Percentiles rank a stretch among this genome's conserved stretches.
Evolutionary conservation across 2,797 vertebrate genomes (phyloP).

Genomic region (Malacoctenus gilli): DNA sequence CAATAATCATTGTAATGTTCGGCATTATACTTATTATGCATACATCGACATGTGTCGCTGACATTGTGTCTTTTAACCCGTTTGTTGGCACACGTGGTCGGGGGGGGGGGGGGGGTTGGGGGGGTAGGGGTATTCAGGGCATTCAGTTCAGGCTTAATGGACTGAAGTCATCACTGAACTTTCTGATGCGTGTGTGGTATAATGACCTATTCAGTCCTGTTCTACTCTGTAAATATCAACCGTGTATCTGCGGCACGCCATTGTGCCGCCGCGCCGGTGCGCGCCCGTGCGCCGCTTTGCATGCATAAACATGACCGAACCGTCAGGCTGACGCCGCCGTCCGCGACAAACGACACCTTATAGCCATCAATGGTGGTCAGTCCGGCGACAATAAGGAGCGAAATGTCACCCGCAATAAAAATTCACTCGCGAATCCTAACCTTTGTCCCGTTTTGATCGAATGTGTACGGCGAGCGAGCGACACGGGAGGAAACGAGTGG

Average conservation of each 20-base stretch:
- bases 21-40: slow-evolving; percentile 33
- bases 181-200: slow-evolving; percentile 60
- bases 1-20: background rate
- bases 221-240: slow-evolving; percentile 75
- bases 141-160: slow-evolving; percentile 49
- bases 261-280: slow-evolving; percentile 73
- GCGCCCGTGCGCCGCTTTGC: slow-evolving; percentile 61
- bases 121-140: slow-evolving; percentile 53
- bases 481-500: background rate
- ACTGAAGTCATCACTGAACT: slow-evolving; percentile 72
- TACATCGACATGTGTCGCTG: slow-evolving; percentile 45
- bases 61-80: slow-evolving; percentile 61
- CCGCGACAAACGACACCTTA: slow-evolving; percentile 52
- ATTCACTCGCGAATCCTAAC: slow-evolving; percentile 1
- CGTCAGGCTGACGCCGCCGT: slow-evolving; percentile 39
- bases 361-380: slow-evolving; percentile 38
- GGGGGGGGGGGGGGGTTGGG: no score
- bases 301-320: slow-evolving; percentile 68
- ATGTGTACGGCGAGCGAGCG: slow-evolving; percentile 5
- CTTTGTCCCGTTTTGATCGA: slow-evolving; percentile 7
- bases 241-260: slow-evolving; percentile 67
- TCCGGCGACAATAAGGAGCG: slow-evolving; percentile 39
- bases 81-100: slow-evolving; percentile 53
- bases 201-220: slow-evolving; percentile 75
- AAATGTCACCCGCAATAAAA: slow-evolving; percentile 48